Evolutionary conservation across 2,888 invertebrate species (phyloP).

Genomic region (Cosmorhoe ocellata): DNA sequence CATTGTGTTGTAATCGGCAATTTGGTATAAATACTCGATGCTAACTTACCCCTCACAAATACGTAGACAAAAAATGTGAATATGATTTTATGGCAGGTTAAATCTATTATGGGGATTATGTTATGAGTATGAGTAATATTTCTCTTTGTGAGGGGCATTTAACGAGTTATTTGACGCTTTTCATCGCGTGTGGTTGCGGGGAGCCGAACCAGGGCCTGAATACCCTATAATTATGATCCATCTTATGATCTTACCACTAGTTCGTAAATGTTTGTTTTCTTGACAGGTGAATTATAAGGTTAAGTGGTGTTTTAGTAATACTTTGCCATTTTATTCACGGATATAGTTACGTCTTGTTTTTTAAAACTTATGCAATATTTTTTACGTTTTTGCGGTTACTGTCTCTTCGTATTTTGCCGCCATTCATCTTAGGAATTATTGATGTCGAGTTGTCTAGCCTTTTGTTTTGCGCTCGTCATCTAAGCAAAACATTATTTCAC

Average conservation of each 20-base stretch:
- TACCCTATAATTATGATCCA: conserved; percentile 64
- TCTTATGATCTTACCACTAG: conserved; percentile 43
- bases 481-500: too few relatives aligned
- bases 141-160: conserved; percentile 75
- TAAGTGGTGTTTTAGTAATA: conserved; percentile 45
- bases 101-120: conserved; percentile 80
- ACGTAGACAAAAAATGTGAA: conserved; percentile 63
- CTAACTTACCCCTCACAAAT: conserved; percentile 69
- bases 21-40: conserved; percentile 66
- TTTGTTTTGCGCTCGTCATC: too few relatives aligned
- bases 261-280: conserved; percentile 68
- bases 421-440: conserved; percentile 24
- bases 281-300: conserved; percentile 66
- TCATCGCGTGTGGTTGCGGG: conserved; percentile 66
- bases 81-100: conserved; percentile 82
- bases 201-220: conserved; percentile 39
- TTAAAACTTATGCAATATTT: conserved; percentile 9
- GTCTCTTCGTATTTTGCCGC: not conserved
- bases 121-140: conserved; percentile 79
- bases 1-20: conserved; percentile 74
- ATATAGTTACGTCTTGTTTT: conserved; percentile 34
- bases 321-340: conserved; percentile 46
- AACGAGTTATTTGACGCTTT: conserved; percentile 78
- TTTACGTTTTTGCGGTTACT: not conserved
- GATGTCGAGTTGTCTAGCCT: conserved; percentile 8